Base-by-base conservation (phyloP, 2,888 invertebrate species). In the Oxycera nigricornis region DNA sequence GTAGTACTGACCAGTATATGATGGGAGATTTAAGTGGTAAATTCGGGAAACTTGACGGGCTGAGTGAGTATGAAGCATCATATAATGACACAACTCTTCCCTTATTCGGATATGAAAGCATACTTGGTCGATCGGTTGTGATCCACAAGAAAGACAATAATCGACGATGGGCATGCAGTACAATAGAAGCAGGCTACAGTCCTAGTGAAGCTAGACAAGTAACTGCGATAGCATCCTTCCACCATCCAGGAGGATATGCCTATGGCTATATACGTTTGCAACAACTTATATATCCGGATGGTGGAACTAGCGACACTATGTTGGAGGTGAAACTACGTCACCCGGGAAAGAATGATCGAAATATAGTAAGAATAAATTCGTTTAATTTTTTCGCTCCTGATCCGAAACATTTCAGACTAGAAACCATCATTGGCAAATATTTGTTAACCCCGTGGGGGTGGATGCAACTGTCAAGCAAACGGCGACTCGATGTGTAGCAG, bases 281-380 rank as follows among this genome's bases (percentile, higher is more conserved):
- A 11, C 97, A 97, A 86, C 87, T 97, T 26, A 87, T 95, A n/a
- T 93, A 96, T 84, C 90, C 87, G 78, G 96, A 96, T 83, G 94
- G 93, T 67, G 93, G 94, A 79, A 88, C 91, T 80, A 95, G 96
- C 81, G 96, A 97, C 80, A 97, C 97, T 0, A 88, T 92, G 22
- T 89, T 97, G n/a, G 95, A 96, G 86, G 91, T 95, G 17, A 95
- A 95, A 80, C 83, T 97, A 70, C 86, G 93, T n/a, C 91, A 97
- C 85, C 95, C 96, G 0, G 96, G 96, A 0, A 90, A 90, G 79
- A 89, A 93, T 79, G 94, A 96, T 82, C 87, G 92, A 22, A 96
- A 96, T 83, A 83, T 91, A 82, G 94, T 94, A 82, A 52, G 22
- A 39, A 50, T n/a, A 67, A 41, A 57, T 20, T 20, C 7, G 7